phyloP scores from a whole-genome alignment of 2,113 vertebrate genomes.

The Piaya cayana region DNA sequence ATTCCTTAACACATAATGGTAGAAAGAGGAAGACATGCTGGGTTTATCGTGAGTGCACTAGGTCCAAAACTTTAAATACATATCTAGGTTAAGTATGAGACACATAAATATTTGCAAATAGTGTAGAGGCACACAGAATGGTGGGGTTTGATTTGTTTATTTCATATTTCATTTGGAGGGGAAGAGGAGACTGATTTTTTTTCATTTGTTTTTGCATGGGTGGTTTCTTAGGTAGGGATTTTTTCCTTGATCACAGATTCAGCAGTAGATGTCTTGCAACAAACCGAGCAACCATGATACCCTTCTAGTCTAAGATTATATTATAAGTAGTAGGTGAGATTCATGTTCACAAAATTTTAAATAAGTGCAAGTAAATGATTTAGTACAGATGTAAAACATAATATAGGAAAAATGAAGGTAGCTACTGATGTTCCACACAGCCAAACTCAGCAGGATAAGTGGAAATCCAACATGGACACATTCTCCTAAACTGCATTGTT shows the following conservation, averaged over 20 bases:
- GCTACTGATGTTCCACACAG: background rate
- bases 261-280: background rate
- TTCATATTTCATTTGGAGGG: no score
- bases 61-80: background rate
- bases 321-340: background rate
- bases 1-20: accelerated
- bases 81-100: background rate
- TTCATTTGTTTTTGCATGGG: no score
- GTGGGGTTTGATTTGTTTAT: background rate
- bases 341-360: background rate
- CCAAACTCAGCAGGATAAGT: background rate
- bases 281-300: background rate
- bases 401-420: background rate
- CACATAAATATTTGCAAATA: background rate
- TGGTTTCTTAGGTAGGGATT: no score
- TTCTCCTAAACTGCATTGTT: background rate
- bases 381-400: background rate
- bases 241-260: background rate
- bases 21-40: background rate
- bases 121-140: background rate
- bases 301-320: background rate
- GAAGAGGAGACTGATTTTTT: no score
- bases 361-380: background rate
- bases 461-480: background rate
- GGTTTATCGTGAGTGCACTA: background rate